Evolutionary conservation across 2,113 vertebrate species (phyloP).

Genomic region (Rana temporaria): DNA sequence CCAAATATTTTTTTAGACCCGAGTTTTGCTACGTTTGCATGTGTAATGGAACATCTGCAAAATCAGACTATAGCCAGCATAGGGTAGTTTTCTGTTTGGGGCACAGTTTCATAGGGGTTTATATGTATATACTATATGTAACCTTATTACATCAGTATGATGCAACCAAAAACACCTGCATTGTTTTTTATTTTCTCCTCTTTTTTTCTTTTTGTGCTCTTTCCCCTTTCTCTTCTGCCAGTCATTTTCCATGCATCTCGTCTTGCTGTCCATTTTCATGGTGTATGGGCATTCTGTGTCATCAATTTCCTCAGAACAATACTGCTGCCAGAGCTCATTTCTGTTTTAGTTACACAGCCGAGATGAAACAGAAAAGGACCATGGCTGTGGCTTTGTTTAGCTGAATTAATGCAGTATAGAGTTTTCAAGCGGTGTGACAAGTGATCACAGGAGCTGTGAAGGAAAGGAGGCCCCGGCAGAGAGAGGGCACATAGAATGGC

Average conservation of each 20-base stretch:
- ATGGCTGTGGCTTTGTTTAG: constrained; percentile 37
- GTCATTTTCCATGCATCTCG: neutral
- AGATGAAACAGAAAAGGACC: constrained; percentile 31
- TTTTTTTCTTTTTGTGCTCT: neutral
- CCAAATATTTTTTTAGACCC: too few species aligned
- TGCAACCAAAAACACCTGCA: too few species aligned
- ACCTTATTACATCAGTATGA: too few species aligned
- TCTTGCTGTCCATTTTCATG: constrained; percentile 33
- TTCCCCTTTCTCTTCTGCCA: neutral
- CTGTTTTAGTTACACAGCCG: constrained; percentile 46
- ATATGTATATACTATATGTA: too few species aligned
- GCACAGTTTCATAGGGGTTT: too few species aligned
- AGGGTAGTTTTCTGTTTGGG: too few species aligned
- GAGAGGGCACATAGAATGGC: constrained; percentile 2
- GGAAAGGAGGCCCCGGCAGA: constrained; percentile 11
- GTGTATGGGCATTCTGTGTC: constrained; percentile 37
- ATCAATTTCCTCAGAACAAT: constrained; percentile 53
- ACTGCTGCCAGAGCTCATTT: constrained; percentile 46
- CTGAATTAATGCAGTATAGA: constrained; percentile 43
- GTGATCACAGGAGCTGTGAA: constrained; percentile 19
- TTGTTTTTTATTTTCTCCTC: too few species aligned
- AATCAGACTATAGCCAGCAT: too few species aligned
- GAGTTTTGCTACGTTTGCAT: too few species aligned
- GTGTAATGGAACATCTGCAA: too few species aligned
- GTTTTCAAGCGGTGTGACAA: constrained; percentile 46